A percentile compares a stretch with the other conserved stretches of the same genome.
phyloP scores from a whole-genome alignment of 2,888 invertebrate species.

The Eilema depressum region DNA sequence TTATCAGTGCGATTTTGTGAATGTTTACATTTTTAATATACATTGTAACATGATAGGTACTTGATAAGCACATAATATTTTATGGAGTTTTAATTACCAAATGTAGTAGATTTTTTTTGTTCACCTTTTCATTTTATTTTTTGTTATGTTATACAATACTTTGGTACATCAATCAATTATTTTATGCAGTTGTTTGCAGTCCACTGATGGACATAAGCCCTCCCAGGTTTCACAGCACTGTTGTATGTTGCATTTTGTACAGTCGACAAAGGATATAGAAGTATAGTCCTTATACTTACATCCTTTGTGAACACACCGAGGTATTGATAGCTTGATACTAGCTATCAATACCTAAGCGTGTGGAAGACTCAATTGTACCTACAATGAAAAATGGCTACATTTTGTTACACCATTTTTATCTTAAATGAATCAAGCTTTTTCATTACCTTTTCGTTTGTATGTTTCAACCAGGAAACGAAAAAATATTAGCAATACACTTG shows the following conservation, averaged over 20 bases:
- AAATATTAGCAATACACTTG: not conserved
- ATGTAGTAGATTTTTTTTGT: not conserved
- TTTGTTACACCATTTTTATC: not conserved
- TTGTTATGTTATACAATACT: not conserved
- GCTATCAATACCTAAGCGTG: not conserved
- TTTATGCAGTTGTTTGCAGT: too few relatives aligned
- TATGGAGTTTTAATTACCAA: not conserved
- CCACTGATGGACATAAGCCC: not conserved
- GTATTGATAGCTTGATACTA: too few relatives aligned
- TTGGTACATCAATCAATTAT: not conserved
- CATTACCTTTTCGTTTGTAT: not conserved
- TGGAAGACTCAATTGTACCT: not conserved
- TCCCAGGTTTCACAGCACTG: not conserved
- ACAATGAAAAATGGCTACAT: not conserved
- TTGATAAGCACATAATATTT: not conserved
- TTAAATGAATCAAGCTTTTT: not conserved
- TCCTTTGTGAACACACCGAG: too few relatives aligned
- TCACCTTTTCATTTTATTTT: too few relatives aligned
- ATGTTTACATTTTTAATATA: not conserved
- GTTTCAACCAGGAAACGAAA: not conserved
- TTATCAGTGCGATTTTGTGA: not conserved
- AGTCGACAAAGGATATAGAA: too few relatives aligned
- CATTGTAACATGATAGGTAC: not conserved
- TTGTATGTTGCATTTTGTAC: not conserved
- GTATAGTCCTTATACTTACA: too few relatives aligned